Conservation (phyloP, 2,113 vertebrate species). For the Anser brachyrhynchus region DNA sequence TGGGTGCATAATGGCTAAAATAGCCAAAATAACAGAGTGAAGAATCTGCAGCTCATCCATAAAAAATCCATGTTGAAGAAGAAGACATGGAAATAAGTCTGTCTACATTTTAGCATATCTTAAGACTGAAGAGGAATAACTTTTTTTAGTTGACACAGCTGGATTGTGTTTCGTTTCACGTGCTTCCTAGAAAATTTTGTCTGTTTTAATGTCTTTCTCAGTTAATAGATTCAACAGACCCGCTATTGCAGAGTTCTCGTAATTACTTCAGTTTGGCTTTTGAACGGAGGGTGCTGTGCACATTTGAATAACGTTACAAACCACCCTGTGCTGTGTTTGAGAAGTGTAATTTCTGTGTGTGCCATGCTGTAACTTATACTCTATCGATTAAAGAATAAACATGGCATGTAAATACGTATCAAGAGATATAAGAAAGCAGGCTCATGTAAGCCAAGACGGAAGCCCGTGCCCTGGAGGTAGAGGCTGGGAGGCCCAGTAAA, state of each 20-base stretch:
- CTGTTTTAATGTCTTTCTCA: background rate
- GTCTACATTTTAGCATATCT: background rate
- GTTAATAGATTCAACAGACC: background rate
- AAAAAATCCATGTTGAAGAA: background rate
- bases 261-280: background rate
- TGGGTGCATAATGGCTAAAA: background rate
- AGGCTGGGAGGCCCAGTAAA: background rate
- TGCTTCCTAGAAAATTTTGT: background rate
- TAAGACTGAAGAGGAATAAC: background rate
- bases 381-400: background rate
- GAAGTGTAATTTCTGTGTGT: background rate
- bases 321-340: background rate
- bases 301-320: background rate
- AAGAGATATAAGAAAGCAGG: background rate
- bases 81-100: background rate
- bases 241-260: background rate
- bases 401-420: accelerated
- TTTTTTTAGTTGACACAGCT: background rate
- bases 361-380: background rate
- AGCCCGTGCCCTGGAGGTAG: too few species aligned
- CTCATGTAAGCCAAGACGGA: background rate
- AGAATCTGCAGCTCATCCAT: background rate
- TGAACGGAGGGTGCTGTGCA: background rate
- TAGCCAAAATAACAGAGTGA: background rate
- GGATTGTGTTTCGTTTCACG: background rate